These are phyloP conservation scores for Austrolebias charrua DNA, from an alignment of 2,797 vertebrate species.

Conservation along the genomic window DNA sequence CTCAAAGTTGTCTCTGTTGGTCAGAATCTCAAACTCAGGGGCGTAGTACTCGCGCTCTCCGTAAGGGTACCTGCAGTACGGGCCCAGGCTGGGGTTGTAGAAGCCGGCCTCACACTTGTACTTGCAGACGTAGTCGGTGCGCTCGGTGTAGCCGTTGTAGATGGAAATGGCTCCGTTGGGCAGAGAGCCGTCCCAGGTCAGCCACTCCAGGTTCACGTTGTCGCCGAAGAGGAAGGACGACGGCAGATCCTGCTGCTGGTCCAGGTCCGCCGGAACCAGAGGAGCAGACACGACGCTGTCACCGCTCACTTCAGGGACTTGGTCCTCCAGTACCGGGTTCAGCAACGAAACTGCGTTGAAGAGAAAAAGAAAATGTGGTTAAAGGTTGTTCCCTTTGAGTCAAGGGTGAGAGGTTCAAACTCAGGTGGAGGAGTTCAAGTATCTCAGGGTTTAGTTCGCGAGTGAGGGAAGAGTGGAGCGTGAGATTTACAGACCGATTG, in stretches of 20 bases:
- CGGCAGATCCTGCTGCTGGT: slow-evolving; percentile 35
- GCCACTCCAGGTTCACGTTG: slow-evolving; percentile 78
- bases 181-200: slow-evolving; percentile 63
- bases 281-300: slow-evolving; percentile 25
- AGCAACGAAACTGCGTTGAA: slow-evolving; percentile 54
- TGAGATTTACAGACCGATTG: too few relatives aligned
- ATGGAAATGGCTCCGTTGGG: slow-evolving; percentile 73
- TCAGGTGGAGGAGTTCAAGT: too few relatives aligned
- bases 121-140: slow-evolving; percentile 76
- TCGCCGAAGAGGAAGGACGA: slow-evolving; percentile 62
- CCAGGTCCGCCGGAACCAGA: slow-evolving; percentile 53
- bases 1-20: slow-evolving; percentile 80
- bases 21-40: slow-evolving; percentile 72
- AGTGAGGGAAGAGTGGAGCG: too few relatives aligned
- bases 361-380: neutral
- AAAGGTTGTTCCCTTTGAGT: too few relatives aligned
- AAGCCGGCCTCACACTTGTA: slow-evolving; percentile 9
- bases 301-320: slow-evolving; percentile 49
- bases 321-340: slow-evolving; percentile 65
- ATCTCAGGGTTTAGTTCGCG: too few relatives aligned
- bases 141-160: slow-evolving; percentile 72
- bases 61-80: slow-evolving; percentile 78
- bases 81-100: slow-evolving; percentile 7
- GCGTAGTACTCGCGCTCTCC: slow-evolving; percentile 70
- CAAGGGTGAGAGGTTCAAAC: too few relatives aligned